phyloP scores from a whole-genome alignment of 2,888 invertebrate species.

The Rhyacophila evoluta region DNA sequence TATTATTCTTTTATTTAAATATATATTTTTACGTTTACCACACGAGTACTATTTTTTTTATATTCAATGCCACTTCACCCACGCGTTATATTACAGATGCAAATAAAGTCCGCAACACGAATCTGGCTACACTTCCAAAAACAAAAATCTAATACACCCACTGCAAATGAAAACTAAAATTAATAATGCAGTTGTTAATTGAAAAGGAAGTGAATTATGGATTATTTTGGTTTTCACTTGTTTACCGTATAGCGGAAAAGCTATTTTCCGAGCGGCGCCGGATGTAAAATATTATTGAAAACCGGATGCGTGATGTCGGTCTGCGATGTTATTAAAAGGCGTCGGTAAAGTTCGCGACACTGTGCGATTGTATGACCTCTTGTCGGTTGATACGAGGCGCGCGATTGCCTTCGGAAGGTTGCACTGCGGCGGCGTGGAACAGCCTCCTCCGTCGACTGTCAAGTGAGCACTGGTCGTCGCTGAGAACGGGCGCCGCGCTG shows the following conservation, averaged over 20 bases:
- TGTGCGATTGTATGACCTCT: constrained; percentile 20
- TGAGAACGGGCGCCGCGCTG: constrained; percentile 33
- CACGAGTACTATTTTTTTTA: background rate
- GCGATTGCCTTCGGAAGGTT: constrained; percentile 17
- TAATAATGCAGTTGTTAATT: background rate
- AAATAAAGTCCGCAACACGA: constrained; percentile 25
- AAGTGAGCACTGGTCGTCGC: constrained; percentile 35
- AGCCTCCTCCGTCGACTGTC: constrained; percentile 45
- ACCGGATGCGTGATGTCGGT: constrained; percentile 13
- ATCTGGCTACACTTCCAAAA: background rate
- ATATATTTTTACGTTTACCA: constrained; percentile 18
- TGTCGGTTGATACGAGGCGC: constrained; percentile 17
- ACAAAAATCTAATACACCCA: constrained; percentile 16
- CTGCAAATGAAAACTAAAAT: constrained; percentile 6
- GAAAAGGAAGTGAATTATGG: constrained; percentile 3
- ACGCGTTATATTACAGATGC: constrained; percentile 29
- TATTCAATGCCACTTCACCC: constrained; percentile 44
- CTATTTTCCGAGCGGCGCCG: constrained; percentile 5
- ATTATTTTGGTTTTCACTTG: background rate
- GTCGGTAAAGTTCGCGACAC: background rate
- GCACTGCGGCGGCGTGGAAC: constrained; percentile 35
- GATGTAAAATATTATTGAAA: background rate
- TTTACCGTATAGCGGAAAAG: background rate
- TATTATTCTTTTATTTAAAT: no score
- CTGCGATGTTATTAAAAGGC: background rate